Evolutionary conservation across 1,140 invertebrate genomes (phyloP), one percentile per base, ranked within the genome.

Genomic region (Acromyrmex charruanus): DNA sequence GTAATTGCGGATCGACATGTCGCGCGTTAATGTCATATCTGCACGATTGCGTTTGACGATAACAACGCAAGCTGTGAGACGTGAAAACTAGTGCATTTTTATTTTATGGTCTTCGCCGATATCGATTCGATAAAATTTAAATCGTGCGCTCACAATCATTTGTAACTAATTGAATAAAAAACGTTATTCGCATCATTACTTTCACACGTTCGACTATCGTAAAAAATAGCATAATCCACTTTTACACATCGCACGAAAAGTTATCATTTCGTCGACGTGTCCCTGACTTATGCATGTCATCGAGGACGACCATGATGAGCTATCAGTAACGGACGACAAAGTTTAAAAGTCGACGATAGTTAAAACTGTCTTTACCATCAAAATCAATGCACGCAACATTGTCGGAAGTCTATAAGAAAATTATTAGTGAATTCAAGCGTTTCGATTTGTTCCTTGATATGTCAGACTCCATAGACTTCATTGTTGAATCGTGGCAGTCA

Each of bases 1-100:
- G 87, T 91, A 92, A 93, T 92, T 91, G 89, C 89, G 90, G 86
- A 89, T 88, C 82, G 89, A 90, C 89, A 59, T 90, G 63, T 88
- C 77, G 65, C 77, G 86, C 82, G 89, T 88, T 90, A 88, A 86
- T 25, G 68, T 82, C 77, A 84, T 44, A 77, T 79, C 66, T 44
- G 39, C 39, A 18, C 79, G 80, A 44, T 84, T 53, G 25, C 21
- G 59, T 74, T 77, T 66, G 72, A 58, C 66, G 44, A 77, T 90
- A 75, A 90, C 44, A 79, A 21, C 21, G 55, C 61, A 14, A 71
- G 74, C 80, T 81, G 80, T 72, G 75, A 86, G 49, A 63, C 72
- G 71, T 90, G 81, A 72, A 77, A 90, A 90, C 77, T 55, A 18
- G 35, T 28, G 55, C n/a, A 39, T 65, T 35, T 65, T 55, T 53